Evolutionary conservation across 2,888 invertebrate species (phyloP), one percentile per base, ranked within the genome.

Genomic region (Athalia cordata): DNA sequence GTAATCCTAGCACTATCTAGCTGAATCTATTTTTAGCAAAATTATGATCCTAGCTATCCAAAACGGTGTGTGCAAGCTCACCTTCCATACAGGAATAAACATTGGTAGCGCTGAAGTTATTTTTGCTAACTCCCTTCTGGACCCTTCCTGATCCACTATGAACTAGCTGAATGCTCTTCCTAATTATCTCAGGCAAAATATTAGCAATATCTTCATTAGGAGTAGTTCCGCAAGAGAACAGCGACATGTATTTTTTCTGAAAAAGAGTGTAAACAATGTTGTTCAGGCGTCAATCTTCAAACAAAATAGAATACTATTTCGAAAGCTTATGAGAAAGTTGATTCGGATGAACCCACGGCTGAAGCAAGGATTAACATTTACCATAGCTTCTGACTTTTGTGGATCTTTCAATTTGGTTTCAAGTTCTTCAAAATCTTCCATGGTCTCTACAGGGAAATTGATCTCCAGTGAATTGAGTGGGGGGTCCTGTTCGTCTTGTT

Each of bases 171-270:
- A 64, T 45, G 13, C 66, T 66, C 13, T 66, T 66, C 49, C 29
- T 66, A 5, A 66, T 66, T 66, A 66, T 50, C 13, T 66, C 49
- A 66, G 66, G 64, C 11, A 64, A 13, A 45, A 64, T 64, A n/a
- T 64, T 43, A 8, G 64, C 64, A 13, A 64, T 64, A 0, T 64
- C 64, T 64, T 64, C 45, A 45, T 64, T 43, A 1, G 64, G 45
- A 43, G 64, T 64, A 13, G 45, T 64, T 7, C 64, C 45, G 11
- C 64, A 64, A 43, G 64, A 7, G 9, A 64, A 64, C 45, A 64
- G 64, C 11, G 9, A 43, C 64, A 64, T 64, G 45, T 64, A 45
- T 13, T 29, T 64, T 64, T 64, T 43, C 64, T 64, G 45, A 64
- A 8, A 43, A 43, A 45, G 9, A 45, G 9, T 45, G 11, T n/a